Evolutionary conservation across 2,888 invertebrate genomes (phyloP), one percentile per base, ranked within the genome.

Genomic region (Quadroppia sp.): DNA sequence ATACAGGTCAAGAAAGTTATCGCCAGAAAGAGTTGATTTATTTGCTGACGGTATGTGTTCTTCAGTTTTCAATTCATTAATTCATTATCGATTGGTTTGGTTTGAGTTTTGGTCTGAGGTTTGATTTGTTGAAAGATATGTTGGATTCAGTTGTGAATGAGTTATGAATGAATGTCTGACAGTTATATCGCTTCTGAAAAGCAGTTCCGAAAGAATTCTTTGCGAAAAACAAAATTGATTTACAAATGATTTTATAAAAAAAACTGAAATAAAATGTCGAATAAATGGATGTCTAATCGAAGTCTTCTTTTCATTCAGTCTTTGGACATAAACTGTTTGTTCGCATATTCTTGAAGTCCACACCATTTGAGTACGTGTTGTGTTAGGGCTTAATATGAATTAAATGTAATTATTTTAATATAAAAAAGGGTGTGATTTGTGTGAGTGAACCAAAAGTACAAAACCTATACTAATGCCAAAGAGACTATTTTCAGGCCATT

Each of bases 11-110:
- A 89, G 92, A 79, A 80, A 90, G 77, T 95, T 99, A 81, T 99
- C 99, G 4, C 99, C 99, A 0, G 97, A 95, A 81, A 87, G 99
- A 80, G 89, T 90, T 78, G 99, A 99, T 87, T 95, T 95, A 45
- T 99, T 99, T 86, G 94, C 95, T 81, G 94, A 96, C 87, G 96
- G 95, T 94, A 87, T 85, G 88, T 81, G 75, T 87, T 78, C 73
- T 72, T 42, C 61, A 71, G 73, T 75, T 59, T 61, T 36, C 20
- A 50, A n/a, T 50, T 32, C 67, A 71, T 15, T 30, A 64, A 53
- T 42, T 48, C 15, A 45, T 17, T 73, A 40, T 13, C 48, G 25
- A 64, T 48, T 11, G 28, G 50, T 36, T 70, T 50, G 25, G 36
- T 28, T 17, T 30, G 30, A 59, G n/a, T 3, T 69, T 48, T 15